Percentiles rank a stretch among this genome's conserved stretches.
These are phyloP conservation scores for Notamacropus eugenii DNA, from an alignment of 2,797 vertebrate species.

Conservation along the genomic window DNA sequence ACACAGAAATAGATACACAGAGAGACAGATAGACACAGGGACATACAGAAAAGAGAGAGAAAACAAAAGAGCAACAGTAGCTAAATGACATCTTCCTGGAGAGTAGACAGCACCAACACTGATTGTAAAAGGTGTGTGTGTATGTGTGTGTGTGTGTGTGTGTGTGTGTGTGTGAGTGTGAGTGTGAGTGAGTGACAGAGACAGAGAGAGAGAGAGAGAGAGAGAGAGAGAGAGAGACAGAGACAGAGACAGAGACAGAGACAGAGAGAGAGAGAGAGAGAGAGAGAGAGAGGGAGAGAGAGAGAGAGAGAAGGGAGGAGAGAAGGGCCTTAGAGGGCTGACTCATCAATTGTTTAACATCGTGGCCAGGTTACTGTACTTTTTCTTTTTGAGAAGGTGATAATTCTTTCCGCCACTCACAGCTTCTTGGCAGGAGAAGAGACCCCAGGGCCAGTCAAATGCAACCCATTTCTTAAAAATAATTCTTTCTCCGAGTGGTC, in stretches of 20 bases:
- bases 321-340: background rate
- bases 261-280: too few species aligned
- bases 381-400: background rate
- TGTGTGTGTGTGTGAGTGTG: background rate
- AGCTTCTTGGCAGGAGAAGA: background rate
- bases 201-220: too few species aligned
- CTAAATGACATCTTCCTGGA: background rate
- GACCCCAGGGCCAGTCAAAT: background rate
- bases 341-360: background rate
- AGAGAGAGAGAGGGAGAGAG: too few species aligned
- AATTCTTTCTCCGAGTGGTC: background rate
- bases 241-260: too few species aligned
- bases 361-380: background rate
- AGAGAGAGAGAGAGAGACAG: too few species aligned
- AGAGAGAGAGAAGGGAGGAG: too few species aligned
- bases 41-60: background rate
- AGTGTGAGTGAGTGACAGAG: too few species aligned
- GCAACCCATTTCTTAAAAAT: background rate
- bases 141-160: background rate
- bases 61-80: background rate
- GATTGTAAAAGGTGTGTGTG: background rate
- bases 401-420: background rate
- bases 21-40: background rate
- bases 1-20: background rate
- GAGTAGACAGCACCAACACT: background rate